Conservation (phyloP, 2,888 invertebrate species). For the Drosophila lacicola region DNA sequence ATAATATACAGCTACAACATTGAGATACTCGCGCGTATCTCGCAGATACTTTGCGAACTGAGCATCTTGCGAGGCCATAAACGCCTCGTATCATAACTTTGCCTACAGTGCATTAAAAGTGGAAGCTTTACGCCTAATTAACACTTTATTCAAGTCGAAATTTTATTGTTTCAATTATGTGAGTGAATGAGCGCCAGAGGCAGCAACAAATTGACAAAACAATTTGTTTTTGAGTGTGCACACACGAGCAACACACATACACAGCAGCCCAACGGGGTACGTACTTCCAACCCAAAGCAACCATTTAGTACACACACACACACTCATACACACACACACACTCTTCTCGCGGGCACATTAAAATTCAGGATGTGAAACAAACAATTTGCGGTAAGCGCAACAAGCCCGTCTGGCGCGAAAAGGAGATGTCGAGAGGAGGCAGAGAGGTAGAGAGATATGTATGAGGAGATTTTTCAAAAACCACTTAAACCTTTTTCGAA, state of each 20-base stretch:
- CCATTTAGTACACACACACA: slow-evolving; percentile 23
- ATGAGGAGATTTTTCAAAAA: too few species aligned
- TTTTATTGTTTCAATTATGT: slow-evolving; percentile 77
- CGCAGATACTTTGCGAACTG: slow-evolving; percentile 58
- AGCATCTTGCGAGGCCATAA: slow-evolving; percentile 72
- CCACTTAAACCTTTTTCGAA: too few species aligned
- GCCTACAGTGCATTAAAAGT: slow-evolving; percentile 56
- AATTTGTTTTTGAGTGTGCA: slow-evolving; percentile 49
- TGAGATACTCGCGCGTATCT: slow-evolving; percentile 39
- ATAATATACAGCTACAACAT: background rate
- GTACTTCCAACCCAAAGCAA: slow-evolving; percentile 19
- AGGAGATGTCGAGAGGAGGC: too few species aligned
- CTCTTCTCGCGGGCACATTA: slow-evolving; percentile 57
- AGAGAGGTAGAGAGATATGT: background rate
- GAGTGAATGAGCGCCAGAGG: slow-evolving; percentile 44
- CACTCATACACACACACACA: slow-evolving; percentile 14
- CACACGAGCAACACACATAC: slow-evolving; percentile 26
- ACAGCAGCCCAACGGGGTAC: slow-evolving; percentile 31
- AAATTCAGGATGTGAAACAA: slow-evolving; percentile 76
- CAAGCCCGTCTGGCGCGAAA: slow-evolving; percentile 31
- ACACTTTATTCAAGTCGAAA: slow-evolving; percentile 70
- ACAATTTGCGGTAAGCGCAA: slow-evolving; percentile 68
- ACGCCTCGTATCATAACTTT: slow-evolving; percentile 68
- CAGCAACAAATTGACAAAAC: slow-evolving; percentile 59
- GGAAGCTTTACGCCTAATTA: slow-evolving; percentile 75